Evolutionary conservation across 2,113 vertebrate species (phyloP), one percentile per base, ranked within the genome.

Genomic region (Stomatorhinus ivindoensis): DNA sequence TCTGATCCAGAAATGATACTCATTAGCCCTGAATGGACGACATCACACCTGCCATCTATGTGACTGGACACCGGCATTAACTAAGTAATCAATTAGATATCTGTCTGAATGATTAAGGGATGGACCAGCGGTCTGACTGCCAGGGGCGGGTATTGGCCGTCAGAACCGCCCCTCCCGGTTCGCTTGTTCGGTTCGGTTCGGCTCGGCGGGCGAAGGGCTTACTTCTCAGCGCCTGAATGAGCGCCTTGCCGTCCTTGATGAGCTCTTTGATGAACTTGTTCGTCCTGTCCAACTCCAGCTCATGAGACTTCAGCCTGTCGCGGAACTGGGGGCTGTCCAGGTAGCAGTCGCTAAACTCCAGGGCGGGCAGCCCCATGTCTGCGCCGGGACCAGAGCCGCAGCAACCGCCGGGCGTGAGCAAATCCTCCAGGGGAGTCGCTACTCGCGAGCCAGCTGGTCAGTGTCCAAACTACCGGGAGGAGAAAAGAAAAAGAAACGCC

Each of bases 191-290:
- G 39, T 44, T 21, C 19, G 24, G 61, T 6, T 11, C 61, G 61
- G 61, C 11, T 8, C 31, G 73, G 13, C 3, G 15, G 5, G 10
- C 69, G 1, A 76, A 76, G 24, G 2, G 50, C 98, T 98, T 95
- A 99, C 98, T 97, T 95, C 97, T 98, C 86, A 98, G 94, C 48
- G 98, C 97, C 90, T 95, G 96, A 91, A 99, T 95, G 55, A 98
- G 96, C 15, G 97, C 96, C 94, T 98, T 99, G 53, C 98, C 98
- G 91, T 99, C 98, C 93, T 99, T 99, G 89, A 98, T 97, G 87
- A 99, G 97, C 94, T 99, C 98, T 94, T 99, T 99, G 95, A 99
- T 99, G 95, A 99, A 99, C 96, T 99, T 99, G 94, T 98, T 99
- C 92, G 98, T 99, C 94, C 98, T 99, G 93, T 99, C 98, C 96